phyloP scores from a whole-genome alignment of 1,140 invertebrate genomes.

The Heliconius melpomene region DNA sequence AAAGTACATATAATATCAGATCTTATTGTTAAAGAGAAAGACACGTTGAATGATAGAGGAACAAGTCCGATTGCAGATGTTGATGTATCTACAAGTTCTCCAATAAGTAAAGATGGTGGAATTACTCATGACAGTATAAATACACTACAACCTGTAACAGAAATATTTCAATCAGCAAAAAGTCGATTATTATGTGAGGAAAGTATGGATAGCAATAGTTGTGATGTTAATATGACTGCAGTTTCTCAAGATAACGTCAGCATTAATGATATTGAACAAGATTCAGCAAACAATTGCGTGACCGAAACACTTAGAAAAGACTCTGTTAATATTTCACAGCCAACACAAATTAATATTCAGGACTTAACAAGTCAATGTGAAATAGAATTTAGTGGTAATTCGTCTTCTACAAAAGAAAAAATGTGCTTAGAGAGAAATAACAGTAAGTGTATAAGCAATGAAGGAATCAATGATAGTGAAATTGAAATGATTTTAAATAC shows the following conservation, averaged over 20 bases:
- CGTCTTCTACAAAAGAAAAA: constrained; percentile 41
- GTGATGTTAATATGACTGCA: not conserved
- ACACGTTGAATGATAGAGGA: constrained; percentile 37
- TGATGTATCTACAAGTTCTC: not conserved
- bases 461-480: constrained; percentile 56
- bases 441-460: constrained; percentile 48
- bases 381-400: constrained; percentile 39
- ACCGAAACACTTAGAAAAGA: not conserved
- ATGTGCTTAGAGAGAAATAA: constrained; percentile 54
- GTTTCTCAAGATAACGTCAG: not conserved
- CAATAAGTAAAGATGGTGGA: not conserved
- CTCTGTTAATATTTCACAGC: not conserved
- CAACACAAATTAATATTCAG: constrained; percentile 24
- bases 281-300: not conserved
- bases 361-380: constrained; percentile 39
- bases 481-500: constrained; percentile 62
- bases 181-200: not conserved
- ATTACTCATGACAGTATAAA: not conserved
- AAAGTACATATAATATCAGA: constrained; percentile 41
- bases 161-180: not conserved
- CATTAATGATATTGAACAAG: not conserved
- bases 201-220: not conserved
- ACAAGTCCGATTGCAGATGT: constrained; percentile 40
- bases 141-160: not conserved
- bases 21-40: constrained; percentile 45